Base-by-base conservation (phyloP, 1,140 invertebrate species). In the Pinna nobilis region DNA sequence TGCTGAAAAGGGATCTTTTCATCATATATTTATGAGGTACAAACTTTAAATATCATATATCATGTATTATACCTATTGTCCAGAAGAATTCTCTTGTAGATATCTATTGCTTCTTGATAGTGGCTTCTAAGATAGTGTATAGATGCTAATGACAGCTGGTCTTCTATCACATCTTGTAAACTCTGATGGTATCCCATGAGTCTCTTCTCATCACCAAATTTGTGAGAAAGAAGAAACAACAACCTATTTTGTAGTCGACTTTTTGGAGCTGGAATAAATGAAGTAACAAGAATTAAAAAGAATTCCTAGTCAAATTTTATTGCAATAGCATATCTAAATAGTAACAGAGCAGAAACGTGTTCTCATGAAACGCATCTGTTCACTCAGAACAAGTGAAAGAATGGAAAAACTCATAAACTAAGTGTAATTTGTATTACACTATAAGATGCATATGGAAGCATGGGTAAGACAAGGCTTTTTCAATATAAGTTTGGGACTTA, bases 31-130 rank as follows among this genome's bases (percentile, higher is more conserved):
- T n/a, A n/a, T n/a, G n/a, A n/a, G n/a, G n/a, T n/a, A n/a, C n/a
- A n/a, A n/a, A n/a, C n/a, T n/a, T n/a, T n/a, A n/a, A n/a, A n/a
- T n/a, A n/a, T n/a, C n/a, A n/a, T n/a, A n/a, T n/a, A n/a, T n/a
- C n/a, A n/a, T n/a, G n/a, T n/a, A n/a, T n/a, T n/a, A n/a, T 70
- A 95, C 94, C 95, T 94, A 89, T 98, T 97, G 79, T 97, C 96
- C 1, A 97, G 87, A 18, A 99, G 90, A 59, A 99, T 92, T 76
- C 96, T 93, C 89, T 99, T 99, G 86, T 99, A 99, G 78, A 99
- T 97, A 89, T 99, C 98, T 79, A 99, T 99, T 28, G 98, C 97
- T 90, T 99, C 98, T 89, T 99, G 97, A 88, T 98, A 99, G 88
- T 99, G 97, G 41, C 94, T 94, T 41, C 97, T 91, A 50, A 99